Conservation (phyloP, 2,888 invertebrate species). For the Ganaspis brasiliensis region DNA sequence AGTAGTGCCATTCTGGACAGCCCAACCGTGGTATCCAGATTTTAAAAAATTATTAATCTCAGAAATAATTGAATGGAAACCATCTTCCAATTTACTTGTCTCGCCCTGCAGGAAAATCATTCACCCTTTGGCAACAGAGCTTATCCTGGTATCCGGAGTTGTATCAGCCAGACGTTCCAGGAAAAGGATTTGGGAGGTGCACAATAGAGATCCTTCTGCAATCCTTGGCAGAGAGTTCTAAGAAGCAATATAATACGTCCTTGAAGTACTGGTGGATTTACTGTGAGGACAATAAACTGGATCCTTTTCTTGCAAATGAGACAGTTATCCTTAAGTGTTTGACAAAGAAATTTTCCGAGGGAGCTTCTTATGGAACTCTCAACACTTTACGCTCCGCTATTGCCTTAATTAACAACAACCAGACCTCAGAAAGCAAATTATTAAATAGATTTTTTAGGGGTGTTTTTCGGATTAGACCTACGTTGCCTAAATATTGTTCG, state of each 20-base stretch:
- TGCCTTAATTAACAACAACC: slow-evolving; percentile 51
- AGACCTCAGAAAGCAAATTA: slow-evolving; percentile 60
- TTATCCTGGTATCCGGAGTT: too few species aligned
- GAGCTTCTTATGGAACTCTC: neutral
- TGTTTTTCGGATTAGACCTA: too few species aligned
- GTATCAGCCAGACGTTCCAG: too few species aligned
- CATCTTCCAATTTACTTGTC: too few species aligned
- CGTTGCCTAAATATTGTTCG: too few species aligned
- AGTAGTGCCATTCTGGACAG: too few species aligned
- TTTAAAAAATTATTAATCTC: too few species aligned
- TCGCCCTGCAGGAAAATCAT: too few species aligned
- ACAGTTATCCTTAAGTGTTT: neutral
- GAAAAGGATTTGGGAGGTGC: neutral
- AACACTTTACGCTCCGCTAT: slow-evolving; percentile 50
- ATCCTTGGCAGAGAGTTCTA: neutral
- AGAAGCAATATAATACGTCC: neutral
- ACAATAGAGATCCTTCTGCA: neutral
- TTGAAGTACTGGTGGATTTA: neutral
- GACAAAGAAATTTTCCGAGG: neutral
- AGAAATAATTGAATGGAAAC: too few species aligned
- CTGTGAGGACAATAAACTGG: neutral
- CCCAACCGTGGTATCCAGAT: too few species aligned
- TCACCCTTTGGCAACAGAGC: too few species aligned
- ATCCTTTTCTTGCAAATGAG: neutral
- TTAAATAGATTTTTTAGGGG: too few species aligned